Conservation (phyloP, 2,888 invertebrate species). For the Euplexia lucipara region DNA sequence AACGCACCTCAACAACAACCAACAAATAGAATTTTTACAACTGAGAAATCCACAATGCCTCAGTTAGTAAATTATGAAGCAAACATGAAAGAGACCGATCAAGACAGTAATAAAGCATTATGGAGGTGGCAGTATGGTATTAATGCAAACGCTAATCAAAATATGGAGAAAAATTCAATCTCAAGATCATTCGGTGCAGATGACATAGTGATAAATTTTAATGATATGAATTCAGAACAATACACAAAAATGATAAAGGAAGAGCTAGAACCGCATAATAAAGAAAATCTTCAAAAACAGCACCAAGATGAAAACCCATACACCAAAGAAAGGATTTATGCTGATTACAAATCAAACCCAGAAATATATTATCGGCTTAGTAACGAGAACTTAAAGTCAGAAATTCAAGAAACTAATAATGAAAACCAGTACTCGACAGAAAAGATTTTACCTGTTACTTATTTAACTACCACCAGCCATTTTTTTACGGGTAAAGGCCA, state of each 20-base stretch:
- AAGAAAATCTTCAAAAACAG: slow-evolving; percentile 54
- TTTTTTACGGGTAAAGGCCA: slow-evolving; percentile 18
- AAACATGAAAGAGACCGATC: slow-evolving; percentile 77
- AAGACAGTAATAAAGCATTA: slow-evolving; percentile 82
- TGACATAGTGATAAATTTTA: slow-evolving; percentile 86
- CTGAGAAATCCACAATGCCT: slow-evolving; percentile 82
- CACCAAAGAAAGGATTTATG: slow-evolving; percentile 40
- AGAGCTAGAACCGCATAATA: slow-evolving; percentile 72
- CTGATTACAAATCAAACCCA: slow-evolving; percentile 45
- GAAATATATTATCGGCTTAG: slow-evolving; percentile 41
- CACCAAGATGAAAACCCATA: slow-evolving; percentile 37
- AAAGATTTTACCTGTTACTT: slow-evolving; percentile 20
- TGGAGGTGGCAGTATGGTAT: slow-evolving; percentile 89
- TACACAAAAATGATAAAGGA: slow-evolving; percentile 83
- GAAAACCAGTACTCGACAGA: slow-evolving; percentile 46
- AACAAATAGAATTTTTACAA: slow-evolving; percentile 77
- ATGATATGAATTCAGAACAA: slow-evolving; percentile 85
- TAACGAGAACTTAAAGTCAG: slow-evolving; percentile 41
- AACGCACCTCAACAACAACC: slow-evolving; percentile 77
- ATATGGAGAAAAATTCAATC: slow-evolving; percentile 81
- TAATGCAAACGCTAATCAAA: slow-evolving; percentile 77
- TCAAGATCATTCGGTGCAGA: slow-evolving; percentile 85
- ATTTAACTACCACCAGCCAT: slow-evolving; percentile 26
- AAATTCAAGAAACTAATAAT: slow-evolving; percentile 26
- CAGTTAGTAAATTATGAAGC: slow-evolving; percentile 87